Evolutionary conservation across 2,113 vertebrate species (phyloP).

Genomic region (Anser cygnoides): DNA sequence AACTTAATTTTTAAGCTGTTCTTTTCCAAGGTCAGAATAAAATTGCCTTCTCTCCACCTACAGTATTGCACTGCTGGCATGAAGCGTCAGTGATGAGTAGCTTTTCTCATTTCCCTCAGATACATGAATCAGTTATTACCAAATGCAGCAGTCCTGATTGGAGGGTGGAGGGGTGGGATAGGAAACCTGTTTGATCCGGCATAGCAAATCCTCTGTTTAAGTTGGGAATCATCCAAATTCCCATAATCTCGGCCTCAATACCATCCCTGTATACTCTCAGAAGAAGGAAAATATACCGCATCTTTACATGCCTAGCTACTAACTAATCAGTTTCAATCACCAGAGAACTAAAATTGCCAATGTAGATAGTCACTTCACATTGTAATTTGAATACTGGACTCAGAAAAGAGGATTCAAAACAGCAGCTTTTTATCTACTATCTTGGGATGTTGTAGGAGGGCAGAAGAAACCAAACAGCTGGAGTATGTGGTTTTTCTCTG

Average conservation of each 20-base stretch:
- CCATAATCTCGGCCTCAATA: not conserved
- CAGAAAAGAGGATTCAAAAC: not conserved
- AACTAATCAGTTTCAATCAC: not conserved
- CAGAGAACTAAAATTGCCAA: not conserved
- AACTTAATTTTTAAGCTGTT: not conserved
- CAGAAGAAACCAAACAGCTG: constrained; percentile 46
- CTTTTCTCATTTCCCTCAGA: constrained; percentile 13
- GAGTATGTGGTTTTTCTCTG: not conserved
- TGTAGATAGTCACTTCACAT: not conserved
- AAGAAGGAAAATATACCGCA: not conserved
- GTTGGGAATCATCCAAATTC: constrained; percentile 12
- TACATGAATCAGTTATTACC: not conserved
- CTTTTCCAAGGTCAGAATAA: not conserved
- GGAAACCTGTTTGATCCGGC: not conserved
- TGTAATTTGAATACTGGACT: constrained; percentile 12
- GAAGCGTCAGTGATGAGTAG: not conserved
- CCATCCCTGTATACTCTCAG: not conserved
- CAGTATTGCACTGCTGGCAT: not conserved
- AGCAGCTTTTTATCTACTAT: constrained; percentile 17
- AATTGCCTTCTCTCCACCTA: not conserved
- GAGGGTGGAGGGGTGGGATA: not conserved
- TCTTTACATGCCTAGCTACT: not conserved
- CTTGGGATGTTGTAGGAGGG: constrained; percentile 27
- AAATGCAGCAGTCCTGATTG: not conserved
- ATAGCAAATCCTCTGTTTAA: not conserved